Conservation (phyloP, 2,797 vertebrate species). For the Calcarius lapponicus region DNA sequence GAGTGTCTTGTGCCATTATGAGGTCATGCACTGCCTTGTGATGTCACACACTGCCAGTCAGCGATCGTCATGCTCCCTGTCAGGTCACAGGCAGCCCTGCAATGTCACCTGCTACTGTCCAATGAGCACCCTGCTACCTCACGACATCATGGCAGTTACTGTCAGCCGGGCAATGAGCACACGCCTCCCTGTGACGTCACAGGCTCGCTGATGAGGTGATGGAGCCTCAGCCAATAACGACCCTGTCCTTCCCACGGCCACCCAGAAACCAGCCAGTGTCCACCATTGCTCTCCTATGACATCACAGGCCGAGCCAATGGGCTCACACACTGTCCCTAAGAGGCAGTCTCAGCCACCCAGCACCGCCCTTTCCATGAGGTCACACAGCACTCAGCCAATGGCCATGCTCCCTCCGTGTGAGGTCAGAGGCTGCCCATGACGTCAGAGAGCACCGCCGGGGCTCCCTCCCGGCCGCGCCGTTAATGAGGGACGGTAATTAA, state of each 20-base stretch:
- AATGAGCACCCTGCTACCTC: fast-evolving
- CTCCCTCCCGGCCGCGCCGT: neutral
- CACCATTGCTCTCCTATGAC: fast-evolving
- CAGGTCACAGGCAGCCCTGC: neutral
- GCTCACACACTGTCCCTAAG: fast-evolving
- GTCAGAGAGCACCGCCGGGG: neutral
- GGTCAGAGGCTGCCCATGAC: neutral
- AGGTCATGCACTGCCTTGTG: neutral
- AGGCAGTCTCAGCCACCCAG: fast-evolving
- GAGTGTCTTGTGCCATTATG: fast-evolving
- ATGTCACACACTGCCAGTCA: neutral
- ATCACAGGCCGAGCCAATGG: fast-evolving
- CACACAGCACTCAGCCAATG: fast-evolving
- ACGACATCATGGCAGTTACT: fast-evolving
- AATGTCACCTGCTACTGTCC: fast-evolving
- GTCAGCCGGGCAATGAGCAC: fast-evolving
- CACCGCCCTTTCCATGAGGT: fast-evolving
- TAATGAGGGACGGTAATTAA: neutral
- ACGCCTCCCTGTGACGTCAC: fast-evolving
- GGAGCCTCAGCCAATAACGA: neutral
- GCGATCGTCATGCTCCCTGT: fast-evolving
- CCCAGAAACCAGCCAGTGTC: fast-evolving
- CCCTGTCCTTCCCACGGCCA: fast-evolving
- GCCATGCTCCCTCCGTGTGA: fast-evolving
- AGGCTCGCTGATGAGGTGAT: fast-evolving